Base-by-base conservation (phyloP, 2,797 vertebrate genomes). In the Astyanax mexicanus region DNA sequence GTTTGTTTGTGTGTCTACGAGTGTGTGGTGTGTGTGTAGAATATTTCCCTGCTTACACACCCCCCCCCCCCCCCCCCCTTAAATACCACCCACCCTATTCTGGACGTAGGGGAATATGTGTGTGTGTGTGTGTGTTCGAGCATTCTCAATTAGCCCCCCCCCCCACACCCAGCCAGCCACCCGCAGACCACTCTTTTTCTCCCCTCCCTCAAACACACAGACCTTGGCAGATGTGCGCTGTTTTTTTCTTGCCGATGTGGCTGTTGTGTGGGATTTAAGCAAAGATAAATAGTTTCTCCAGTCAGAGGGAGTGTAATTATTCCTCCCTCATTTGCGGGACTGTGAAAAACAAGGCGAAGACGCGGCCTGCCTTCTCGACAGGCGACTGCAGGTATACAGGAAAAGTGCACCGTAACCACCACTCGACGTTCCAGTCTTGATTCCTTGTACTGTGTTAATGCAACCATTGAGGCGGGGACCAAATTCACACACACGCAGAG, bases 241-340 rank as follows among this genome's bases (percentile, higher is more conserved):
- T 62, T 72, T 70, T 62, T 52, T 76, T 25, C 55, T 64, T 54
- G 25, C 62, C 17, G n/a, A 35, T 72, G 64, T 17, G 55, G 72
- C 62, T 67, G 67, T 80, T 65, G 74, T 74, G 60, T 75, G 54
- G 67, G 75, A 71, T 74, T 77, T 75, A 40, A 54, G 60, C 47
- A 74, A 77, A 82, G 80, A 83, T 80, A 82, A 79, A 79, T 82
- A 71, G 54, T 85, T 83, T 79, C 67, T 71, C 77, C 29, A 77
- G 42, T 78, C 51, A 72, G 75, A 82, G 73, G 62, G 77, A 62
- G 54, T 81, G 65, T 81, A 78, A 83, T 85, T 80, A 83, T 78
- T 83, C 77, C 80, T 73, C 73, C 69, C 45, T 58, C 54, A 64
- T 79, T 77, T 51, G 21, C 23, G 4, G 74, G 49, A 69, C 21